A percentile compares a stretch with the other conserved stretches of the same genome.
Evolutionary conservation across 2,797 vertebrate species (phyloP).

Genomic region (Harpagifer antarcticus): DNA sequence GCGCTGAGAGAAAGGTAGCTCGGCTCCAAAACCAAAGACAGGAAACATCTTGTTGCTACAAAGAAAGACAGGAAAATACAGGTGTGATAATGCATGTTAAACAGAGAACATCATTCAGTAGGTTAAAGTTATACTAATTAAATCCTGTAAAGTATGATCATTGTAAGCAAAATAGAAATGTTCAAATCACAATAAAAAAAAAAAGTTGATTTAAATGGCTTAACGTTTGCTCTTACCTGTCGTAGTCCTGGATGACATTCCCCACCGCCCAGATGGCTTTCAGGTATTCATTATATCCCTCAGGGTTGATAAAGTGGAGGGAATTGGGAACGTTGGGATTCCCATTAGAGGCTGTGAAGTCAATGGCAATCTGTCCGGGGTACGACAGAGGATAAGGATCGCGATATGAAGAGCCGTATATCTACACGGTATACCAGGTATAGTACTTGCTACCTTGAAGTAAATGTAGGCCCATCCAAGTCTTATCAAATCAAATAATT

Average conservation of each 20-base stretch:
- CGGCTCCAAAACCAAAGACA: slow-evolving; percentile 97
- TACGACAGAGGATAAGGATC: neutral
- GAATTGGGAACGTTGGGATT: slow-evolving; percentile 89
- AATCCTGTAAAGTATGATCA: neutral
- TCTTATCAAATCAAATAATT: neutral
- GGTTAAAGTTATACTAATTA: neutral
- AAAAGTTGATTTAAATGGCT: neutral
- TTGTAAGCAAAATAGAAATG: neutral
- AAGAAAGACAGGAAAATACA: slow-evolving; percentile 18
- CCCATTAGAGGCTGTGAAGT: slow-evolving; percentile 95
- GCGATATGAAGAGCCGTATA: neutral
- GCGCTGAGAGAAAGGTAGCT: slow-evolving; percentile 91
- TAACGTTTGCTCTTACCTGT: slow-evolving; percentile 79
- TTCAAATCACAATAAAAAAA: neutral
- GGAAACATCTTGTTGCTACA: slow-evolving; percentile 96
- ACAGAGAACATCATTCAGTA: neutral
- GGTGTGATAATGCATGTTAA: neutral
- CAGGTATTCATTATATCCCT: slow-evolving; percentile 93
- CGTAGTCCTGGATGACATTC: slow-evolving; percentile 92
- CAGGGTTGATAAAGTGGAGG: slow-evolving; percentile 92
- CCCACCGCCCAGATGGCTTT: slow-evolving; percentile 94
- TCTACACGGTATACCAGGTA: neutral
- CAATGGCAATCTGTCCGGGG: slow-evolving; percentile 89
- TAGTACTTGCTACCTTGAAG: neutral
- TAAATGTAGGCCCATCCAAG: neutral